phyloP scores from a whole-genome alignment of 2,888 invertebrate genomes.

The Lathronympha strigana region DNA sequence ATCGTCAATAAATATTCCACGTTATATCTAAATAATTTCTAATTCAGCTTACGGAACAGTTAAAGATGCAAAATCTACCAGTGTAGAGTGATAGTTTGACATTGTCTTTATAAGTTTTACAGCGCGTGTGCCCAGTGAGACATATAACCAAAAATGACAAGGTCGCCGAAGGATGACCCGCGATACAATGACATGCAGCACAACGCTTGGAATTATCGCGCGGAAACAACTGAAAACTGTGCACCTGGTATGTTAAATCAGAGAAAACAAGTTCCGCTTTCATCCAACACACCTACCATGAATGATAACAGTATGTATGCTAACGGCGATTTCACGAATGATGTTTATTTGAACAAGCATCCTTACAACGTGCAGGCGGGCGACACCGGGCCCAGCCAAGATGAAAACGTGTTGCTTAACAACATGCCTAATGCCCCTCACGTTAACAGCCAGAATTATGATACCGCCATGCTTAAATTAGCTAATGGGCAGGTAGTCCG shows the following conservation, averaged over 20 bases:
- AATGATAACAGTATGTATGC: slow-evolving; percentile 71
- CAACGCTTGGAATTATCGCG: slow-evolving; percentile 78
- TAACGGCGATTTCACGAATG: slow-evolving; percentile 64
- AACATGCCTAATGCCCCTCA: slow-evolving; percentile 62
- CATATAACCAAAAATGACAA: slow-evolving; percentile 79
- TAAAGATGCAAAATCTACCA: slow-evolving; percentile 71
- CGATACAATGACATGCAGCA: slow-evolving; percentile 74
- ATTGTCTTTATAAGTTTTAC: slow-evolving; percentile 48
- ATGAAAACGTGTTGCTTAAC: slow-evolving; percentile 66
- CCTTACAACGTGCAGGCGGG: slow-evolving; percentile 65
- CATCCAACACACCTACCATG: slow-evolving; percentile 60
- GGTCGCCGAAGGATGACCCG: slow-evolving; percentile 80
- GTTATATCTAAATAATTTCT: slow-evolving; percentile 60
- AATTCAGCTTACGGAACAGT: slow-evolving; percentile 54
- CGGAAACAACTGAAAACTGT: slow-evolving; percentile 71
- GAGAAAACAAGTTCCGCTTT: slow-evolving; percentile 62
- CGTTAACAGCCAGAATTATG: slow-evolving; percentile 67
- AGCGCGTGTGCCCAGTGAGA: slow-evolving; percentile 49
- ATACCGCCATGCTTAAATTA: slow-evolving; percentile 76
- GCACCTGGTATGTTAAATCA: slow-evolving; percentile 68
- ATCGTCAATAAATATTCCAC: slow-evolving; percentile 72
- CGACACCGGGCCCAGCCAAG: slow-evolving; percentile 63
- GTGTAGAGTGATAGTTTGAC: slow-evolving; percentile 53
- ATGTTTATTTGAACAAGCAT: slow-evolving; percentile 74
- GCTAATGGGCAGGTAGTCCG: slow-evolving; percentile 77